phyloP scores from a whole-genome alignment of 2,797 vertebrate species.

The Sebastes itinus region DNA sequence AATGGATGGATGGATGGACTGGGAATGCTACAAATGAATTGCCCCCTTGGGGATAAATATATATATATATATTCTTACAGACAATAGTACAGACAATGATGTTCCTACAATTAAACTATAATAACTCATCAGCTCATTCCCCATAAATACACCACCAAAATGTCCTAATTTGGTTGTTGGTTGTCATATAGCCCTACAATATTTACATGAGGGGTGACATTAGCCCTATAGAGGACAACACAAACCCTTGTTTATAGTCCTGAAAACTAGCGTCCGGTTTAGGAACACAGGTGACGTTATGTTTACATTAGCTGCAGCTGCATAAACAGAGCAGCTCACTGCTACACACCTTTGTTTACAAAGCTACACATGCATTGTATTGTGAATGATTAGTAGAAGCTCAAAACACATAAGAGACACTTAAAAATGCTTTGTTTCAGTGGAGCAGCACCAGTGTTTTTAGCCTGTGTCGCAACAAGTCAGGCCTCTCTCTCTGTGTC shows the following conservation, averaged over 20 bases:
- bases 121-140: background rate
- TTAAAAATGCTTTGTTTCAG: background rate
- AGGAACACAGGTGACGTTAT: background rate
- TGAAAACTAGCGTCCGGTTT: background rate
- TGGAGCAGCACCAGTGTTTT: conserved; percentile 19
- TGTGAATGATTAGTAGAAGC: background rate
- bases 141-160: background rate
- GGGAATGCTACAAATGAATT: no score
- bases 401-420: background rate
- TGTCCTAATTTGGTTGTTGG: no score
- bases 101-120: background rate
- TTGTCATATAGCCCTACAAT: no score
- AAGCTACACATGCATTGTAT: background rate
- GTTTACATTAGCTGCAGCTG: conserved; percentile 10
- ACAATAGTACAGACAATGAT: background rate
- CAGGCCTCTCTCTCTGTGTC: conserved; percentile 47
- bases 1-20: no score
- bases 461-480: conserved; percentile 78
- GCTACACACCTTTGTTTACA: no score
- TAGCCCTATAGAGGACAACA: background rate
- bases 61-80: no score
- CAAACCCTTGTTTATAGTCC: background rate
- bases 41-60: no score
- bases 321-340: background rate
- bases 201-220: background rate